Evolutionary conservation across 1,140 invertebrate genomes (phyloP).

Genomic region (Drosophila tropicalis): DNA sequence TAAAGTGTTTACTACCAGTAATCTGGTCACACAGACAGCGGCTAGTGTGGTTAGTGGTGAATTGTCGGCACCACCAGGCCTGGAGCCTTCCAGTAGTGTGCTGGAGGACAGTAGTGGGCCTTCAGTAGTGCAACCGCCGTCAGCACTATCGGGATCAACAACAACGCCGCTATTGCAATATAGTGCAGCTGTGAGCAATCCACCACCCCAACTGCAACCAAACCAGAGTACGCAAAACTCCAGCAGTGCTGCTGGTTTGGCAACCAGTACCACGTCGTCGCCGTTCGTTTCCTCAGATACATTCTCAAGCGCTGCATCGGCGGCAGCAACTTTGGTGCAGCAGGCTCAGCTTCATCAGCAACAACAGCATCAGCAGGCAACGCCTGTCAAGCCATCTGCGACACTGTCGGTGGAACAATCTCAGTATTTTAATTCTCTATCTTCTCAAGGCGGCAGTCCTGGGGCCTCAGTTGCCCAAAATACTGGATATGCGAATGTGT

Average conservation of each 20-base stretch:
- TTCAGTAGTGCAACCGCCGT: slow-evolving; percentile 43
- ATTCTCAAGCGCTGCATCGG: slow-evolving; percentile 76
- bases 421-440: slow-evolving; percentile 83
- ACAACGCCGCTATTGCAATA: slow-evolving; percentile 76
- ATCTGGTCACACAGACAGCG: slow-evolving; percentile 72
- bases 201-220: slow-evolving; percentile 66
- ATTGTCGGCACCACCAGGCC: slow-evolving; percentile 77
- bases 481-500: slow-evolving; percentile 75
- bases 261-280: slow-evolving; percentile 31
- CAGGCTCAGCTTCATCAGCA: slow-evolving; percentile 71
- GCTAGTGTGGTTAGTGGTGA: slow-evolving; percentile 68
- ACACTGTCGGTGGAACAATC: slow-evolving; percentile 82
- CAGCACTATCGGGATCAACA: slow-evolving; percentile 45
- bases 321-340: slow-evolving; percentile 76
- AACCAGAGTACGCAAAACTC: slow-evolving; percentile 47
- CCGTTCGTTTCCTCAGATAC: slow-evolving; percentile 62
- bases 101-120: slow-evolving; percentile 40
- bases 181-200: slow-evolving; percentile 76
- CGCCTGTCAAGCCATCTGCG: slow-evolving; percentile 74
- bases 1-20: slow-evolving; percentile 95
- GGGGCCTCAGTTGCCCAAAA: slow-evolving; percentile 44
- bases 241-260: slow-evolving; percentile 39
- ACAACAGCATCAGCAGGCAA: slow-evolving; percentile 59
- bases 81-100: slow-evolving; percentile 56
- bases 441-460: slow-evolving; percentile 69